These are phyloP conservation scores for Eucera pruinosa DNA, from an alignment of 2,888 invertebrate species.

Conservation along the genomic window DNA sequence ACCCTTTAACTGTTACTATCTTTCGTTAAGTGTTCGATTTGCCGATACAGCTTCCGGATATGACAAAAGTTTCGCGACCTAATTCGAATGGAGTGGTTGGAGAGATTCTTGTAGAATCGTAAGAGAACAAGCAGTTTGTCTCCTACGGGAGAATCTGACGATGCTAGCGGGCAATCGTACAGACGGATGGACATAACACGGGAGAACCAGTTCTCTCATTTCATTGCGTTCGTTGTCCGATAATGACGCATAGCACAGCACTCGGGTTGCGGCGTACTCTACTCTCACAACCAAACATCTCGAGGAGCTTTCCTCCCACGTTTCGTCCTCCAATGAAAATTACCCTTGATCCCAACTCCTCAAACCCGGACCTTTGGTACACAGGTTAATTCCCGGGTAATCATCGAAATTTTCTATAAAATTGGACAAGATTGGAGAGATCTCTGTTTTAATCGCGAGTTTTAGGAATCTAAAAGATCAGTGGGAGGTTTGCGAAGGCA, in stretches of 20 bases:
- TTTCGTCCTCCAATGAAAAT: slow-evolving; percentile 40
- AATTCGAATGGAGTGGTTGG: too few relatives aligned
- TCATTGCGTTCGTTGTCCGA: slow-evolving; percentile 85
- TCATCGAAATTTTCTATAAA: too few relatives aligned
- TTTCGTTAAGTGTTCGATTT: too few relatives aligned
- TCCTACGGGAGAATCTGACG: slow-evolving; percentile 62
- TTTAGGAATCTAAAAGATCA: too few relatives aligned
- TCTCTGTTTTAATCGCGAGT: too few relatives aligned
- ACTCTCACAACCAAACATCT: slow-evolving; percentile 61
- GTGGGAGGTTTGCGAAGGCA: too few relatives aligned
- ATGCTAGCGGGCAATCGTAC: slow-evolving; percentile 69
- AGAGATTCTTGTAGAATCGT: too few relatives aligned
- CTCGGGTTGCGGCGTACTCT: slow-evolving; percentile 30
- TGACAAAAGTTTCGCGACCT: too few relatives aligned
- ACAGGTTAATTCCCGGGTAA: background rate
- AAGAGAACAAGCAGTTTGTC: too few relatives aligned
- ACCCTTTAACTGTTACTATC: too few relatives aligned
- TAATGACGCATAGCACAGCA: slow-evolving; percentile 83
- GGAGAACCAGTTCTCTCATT: slow-evolving; percentile 84
- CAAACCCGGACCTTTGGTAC: background rate
- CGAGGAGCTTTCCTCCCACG: slow-evolving; percentile 55
- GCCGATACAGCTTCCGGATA: too few relatives aligned
- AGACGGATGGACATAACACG: slow-evolving; percentile 76
- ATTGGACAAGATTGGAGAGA: too few relatives aligned
- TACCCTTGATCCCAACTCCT: background rate